Conservation (phyloP, 2,113 vertebrate genomes). For the Cephalopholis sonnerati region DNA sequence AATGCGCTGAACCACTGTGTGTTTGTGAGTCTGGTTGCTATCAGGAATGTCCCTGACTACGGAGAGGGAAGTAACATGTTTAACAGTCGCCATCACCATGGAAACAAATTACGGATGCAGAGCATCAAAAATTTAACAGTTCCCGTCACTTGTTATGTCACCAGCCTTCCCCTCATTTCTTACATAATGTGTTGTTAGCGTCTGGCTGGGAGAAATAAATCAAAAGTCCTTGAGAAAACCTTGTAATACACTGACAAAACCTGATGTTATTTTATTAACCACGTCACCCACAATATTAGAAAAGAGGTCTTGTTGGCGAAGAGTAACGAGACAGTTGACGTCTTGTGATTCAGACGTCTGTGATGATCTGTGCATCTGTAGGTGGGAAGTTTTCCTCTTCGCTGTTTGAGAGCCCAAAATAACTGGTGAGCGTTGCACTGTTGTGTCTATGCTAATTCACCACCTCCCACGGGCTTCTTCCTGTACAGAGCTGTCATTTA, state of each 20-base stretch:
- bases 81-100: constrained; percentile 40
- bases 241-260: background rate
- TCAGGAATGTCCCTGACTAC: constrained; percentile 59
- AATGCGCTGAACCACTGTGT: constrained; percentile 16
- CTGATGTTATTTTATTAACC: constrained; percentile 13
- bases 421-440: constrained; percentile 41
- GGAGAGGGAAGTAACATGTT: constrained; percentile 39
- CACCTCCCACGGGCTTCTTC: constrained; percentile 52
- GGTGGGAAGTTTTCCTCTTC: constrained; percentile 56
- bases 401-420: constrained; percentile 63
- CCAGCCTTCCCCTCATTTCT: constrained; percentile 34
- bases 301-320: background rate
- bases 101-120: constrained; percentile 56
- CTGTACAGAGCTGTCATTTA: constrained; percentile 67
- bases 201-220: constrained; percentile 21
- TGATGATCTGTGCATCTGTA: constrained; percentile 46
- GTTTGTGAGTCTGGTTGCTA: constrained; percentile 45
- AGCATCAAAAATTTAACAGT: constrained; percentile 49
- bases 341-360: constrained; percentile 50
- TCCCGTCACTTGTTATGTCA: constrained; percentile 56
- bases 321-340: constrained; percentile 13
- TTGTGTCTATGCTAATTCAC: constrained; percentile 59
- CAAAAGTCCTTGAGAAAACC: background rate
- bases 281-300: background rate
- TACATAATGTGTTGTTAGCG: constrained; percentile 33